These are phyloP conservation scores for Cariama cristata DNA, from an alignment of 2,113 vertebrate species.

Conservation along the genomic window DNA sequence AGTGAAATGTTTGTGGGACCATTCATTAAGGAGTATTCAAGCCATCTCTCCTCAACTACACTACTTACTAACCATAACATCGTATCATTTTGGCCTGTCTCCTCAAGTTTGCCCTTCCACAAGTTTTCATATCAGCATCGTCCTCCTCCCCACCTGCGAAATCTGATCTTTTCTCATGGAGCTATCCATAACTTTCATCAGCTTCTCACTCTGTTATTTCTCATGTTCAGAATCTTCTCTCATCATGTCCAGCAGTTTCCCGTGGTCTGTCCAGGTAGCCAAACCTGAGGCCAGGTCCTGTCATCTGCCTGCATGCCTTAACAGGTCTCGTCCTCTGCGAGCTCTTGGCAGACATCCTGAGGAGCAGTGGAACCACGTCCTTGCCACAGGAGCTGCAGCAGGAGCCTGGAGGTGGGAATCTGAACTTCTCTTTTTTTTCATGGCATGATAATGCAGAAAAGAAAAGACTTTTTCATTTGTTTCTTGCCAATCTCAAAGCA, in stretches of 20 bases:
- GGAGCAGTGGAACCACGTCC: not conserved
- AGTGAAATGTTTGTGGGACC: not conserved
- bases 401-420: not conserved
- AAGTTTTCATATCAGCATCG: not conserved
- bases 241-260: not conserved
- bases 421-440: not conserved
- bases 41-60: not conserved
- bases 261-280: accelerated
- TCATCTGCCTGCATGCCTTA: not conserved
- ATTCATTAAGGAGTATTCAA: not conserved
- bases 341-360: not conserved
- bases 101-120: not conserved
- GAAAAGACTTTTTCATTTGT: not conserved
- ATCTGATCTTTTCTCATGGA: not conserved
- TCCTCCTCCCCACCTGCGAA: not conserved
- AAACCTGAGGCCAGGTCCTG: not conserved
- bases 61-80: not conserved
- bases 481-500: not conserved
- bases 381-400: not conserved
- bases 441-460: not conserved
- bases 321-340: not conserved
- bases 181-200: not conserved
- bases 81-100: not conserved
- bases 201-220: not conserved
- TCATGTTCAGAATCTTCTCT: not conserved